phyloP scores from a whole-genome alignment of 2,888 invertebrate species.

The Eristalinus sepulchralis region DNA sequence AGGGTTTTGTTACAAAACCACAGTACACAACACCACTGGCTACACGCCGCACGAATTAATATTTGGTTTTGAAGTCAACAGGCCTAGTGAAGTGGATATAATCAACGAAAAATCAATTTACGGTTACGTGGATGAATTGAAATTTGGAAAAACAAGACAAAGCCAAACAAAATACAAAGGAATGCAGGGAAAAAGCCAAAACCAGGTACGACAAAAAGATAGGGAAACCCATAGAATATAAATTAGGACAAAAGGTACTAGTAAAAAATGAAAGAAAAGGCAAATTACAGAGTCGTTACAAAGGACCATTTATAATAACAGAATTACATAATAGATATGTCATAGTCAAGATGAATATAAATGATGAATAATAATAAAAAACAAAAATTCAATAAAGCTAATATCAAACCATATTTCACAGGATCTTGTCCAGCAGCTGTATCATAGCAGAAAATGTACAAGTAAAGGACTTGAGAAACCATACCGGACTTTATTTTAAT shows the following conservation, averaged over 20 bases:
- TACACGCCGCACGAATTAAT: constrained; percentile 5
- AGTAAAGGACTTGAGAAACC: not conserved
- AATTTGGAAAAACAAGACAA: not conserved
- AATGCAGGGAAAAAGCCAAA: not conserved
- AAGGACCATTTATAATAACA: not conserved
- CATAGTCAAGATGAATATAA: no score
- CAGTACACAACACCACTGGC: constrained; percentile 1
- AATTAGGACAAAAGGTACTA: not conserved
- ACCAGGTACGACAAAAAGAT: not conserved
- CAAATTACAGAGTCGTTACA: not conserved
- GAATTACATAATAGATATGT: no score
- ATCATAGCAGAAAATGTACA: not conserved
- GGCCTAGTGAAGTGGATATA: not conserved
- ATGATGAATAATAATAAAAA: no score
- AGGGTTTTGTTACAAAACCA: constrained; percentile 10
- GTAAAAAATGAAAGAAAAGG: constrained; percentile 8
- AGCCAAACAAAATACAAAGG: not conserved
- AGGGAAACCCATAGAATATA: not conserved
- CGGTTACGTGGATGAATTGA: not conserved
- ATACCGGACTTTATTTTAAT: not conserved
- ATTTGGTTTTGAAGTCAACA: not conserved
- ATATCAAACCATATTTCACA: constrained; percentile 13
- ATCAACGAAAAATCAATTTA: no score
- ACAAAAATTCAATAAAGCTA: not conserved
- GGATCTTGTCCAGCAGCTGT: not conserved